Percentiles rank a stretch among this genome's conserved stretches.
phyloP scores from a whole-genome alignment of 2,797 vertebrate genomes.

The Acanthiza pusilla region DNA sequence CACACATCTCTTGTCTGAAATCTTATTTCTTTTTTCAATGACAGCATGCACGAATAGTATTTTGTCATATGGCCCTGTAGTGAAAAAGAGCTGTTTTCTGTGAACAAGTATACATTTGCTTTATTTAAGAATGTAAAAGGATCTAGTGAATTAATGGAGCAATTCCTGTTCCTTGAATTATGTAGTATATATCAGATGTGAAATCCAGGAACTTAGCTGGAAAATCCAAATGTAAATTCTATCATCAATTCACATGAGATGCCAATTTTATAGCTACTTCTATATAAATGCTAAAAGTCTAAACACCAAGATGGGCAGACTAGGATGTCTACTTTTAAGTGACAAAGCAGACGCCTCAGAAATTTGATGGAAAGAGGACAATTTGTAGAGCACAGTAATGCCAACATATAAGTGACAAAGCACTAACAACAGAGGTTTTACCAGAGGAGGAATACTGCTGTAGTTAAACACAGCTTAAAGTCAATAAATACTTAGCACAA shows the following conservation, averaged over 20 bases:
- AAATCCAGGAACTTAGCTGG: not conserved
- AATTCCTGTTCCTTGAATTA: not conserved
- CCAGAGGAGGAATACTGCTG: not conserved
- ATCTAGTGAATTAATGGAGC: not conserved
- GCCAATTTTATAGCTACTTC: not conserved
- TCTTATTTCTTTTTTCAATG: not conserved
- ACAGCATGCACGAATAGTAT: not conserved
- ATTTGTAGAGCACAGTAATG: not conserved
- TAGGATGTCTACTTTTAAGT: not conserved
- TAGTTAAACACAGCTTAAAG: not conserved
- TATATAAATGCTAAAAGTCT: not conserved
- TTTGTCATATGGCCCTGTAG: not conserved
- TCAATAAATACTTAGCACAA: not conserved
- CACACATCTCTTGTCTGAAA: conserved; percentile 1
- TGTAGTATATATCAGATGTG: not conserved
- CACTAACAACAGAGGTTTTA: not conserved
- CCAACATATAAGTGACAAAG: not conserved
- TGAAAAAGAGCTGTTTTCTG: not conserved
- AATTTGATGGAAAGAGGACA: not conserved
- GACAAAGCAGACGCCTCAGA: not conserved
- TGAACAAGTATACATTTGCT: not conserved
- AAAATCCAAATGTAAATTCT: not conserved
- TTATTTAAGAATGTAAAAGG: not conserved
- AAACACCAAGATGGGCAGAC: not conserved
- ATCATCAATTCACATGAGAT: not conserved